A percentile compares a stretch with the other conserved stretches of the same genome.
These are phyloP conservation scores for Crocuta crocuta DNA, from an alignment of 2,113 vertebrate genomes.

Conservation along the genomic window DNA sequence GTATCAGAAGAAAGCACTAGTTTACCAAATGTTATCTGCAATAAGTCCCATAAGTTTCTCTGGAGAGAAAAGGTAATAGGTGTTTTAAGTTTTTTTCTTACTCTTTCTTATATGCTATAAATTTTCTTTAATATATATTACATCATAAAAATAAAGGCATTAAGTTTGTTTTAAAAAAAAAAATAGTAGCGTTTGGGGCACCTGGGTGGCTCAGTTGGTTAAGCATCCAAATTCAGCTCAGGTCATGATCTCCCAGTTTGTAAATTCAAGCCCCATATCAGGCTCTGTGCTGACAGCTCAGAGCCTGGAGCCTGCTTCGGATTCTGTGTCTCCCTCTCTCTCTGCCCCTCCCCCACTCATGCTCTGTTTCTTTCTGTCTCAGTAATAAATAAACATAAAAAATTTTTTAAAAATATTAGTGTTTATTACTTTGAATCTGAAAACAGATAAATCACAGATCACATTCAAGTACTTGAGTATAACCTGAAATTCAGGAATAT, in stretches of 20 bases:
- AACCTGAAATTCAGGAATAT: conserved; percentile 34
- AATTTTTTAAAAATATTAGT: not conserved
- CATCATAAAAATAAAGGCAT: conserved; percentile 26
- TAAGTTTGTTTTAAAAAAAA: not conserved
- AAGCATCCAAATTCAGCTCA: too few relatives aligned
- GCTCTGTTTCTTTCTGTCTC: too few relatives aligned
- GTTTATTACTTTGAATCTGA: not conserved
- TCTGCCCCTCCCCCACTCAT: too few relatives aligned
- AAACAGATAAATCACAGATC: conserved; percentile 35
- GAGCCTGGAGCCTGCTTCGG: too few relatives aligned
- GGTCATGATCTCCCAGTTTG: too few relatives aligned
- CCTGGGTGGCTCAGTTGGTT: too few relatives aligned
- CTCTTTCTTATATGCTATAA: conserved; percentile 17
- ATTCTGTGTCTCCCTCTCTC: too few relatives aligned
- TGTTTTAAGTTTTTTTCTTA: not conserved
- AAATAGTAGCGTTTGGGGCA: not conserved
- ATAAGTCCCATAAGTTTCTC: not conserved
- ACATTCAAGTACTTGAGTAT: not conserved
- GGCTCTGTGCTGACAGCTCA: too few relatives aligned
- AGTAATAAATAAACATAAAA: too few relatives aligned
- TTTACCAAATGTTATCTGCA: not conserved
- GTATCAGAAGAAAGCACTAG: not conserved
- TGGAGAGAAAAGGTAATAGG: not conserved
- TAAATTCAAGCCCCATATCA: too few relatives aligned
- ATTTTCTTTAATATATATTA: conserved; percentile 11